Percentiles rank a stretch among this genome's conserved stretches.
Conservation (phyloP, 1,140 invertebrate species). For the Babylonia areolata region DNA sequence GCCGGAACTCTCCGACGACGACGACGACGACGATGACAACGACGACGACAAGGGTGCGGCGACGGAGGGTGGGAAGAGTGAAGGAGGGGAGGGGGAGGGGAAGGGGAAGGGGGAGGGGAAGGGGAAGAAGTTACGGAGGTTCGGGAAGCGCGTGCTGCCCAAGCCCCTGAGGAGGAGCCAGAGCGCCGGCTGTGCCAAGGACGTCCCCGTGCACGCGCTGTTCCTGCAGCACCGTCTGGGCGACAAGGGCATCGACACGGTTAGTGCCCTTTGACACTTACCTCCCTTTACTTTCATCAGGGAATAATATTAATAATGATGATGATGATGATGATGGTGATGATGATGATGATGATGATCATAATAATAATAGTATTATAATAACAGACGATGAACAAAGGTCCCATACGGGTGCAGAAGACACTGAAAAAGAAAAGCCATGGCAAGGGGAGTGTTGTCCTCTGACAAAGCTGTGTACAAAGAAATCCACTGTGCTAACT, state of each 20-base stretch:
- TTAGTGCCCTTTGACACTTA: slow-evolving; percentile 58
- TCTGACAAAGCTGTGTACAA: not conserved
- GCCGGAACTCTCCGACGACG: slow-evolving; percentile 48
- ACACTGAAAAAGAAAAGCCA: no score
- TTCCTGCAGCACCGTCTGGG: slow-evolving; percentile 63
- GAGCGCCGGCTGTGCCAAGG: slow-evolving; percentile 75
- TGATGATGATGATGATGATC: not conserved
- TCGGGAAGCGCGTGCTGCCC: slow-evolving; percentile 67
- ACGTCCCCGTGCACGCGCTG: slow-evolving; percentile 73
- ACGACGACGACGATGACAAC: slow-evolving; percentile 9
- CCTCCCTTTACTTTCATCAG: no score
- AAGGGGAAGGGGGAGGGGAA: not conserved
- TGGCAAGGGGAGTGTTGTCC: not conserved
- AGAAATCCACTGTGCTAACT: no score
- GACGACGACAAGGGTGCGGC: not conserved
- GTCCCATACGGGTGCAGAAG: no score
- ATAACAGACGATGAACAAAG: no score
- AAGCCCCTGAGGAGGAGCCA: slow-evolving; percentile 74
- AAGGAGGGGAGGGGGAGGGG: slow-evolving; percentile 8
- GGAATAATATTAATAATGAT: no score
- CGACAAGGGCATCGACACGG: slow-evolving; percentile 63
- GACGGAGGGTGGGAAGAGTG: not conserved
- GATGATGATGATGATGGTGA: no score
- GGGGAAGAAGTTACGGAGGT: slow-evolving; percentile 53
- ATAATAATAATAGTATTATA: not conserved